These are phyloP conservation scores for Thermophis baileyi DNA, from an alignment of 2,113 vertebrate genomes.

Conservation along the genomic window DNA sequence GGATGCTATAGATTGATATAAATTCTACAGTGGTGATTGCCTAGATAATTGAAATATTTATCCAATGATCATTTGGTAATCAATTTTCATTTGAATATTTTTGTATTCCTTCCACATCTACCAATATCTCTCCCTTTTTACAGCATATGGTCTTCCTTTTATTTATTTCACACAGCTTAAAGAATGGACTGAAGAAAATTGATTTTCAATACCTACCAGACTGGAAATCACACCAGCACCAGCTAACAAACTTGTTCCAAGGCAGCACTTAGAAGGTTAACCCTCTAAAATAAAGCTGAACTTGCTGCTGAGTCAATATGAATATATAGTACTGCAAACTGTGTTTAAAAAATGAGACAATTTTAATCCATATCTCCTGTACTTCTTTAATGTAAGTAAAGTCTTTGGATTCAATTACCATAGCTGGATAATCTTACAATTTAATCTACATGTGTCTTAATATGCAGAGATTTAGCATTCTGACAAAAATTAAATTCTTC, in stretches of 20 bases:
- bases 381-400: neutral
- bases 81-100: neutral
- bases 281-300: neutral
- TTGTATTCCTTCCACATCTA: neutral
- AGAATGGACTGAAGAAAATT: neutral
- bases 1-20: neutral
- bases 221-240: neutral
- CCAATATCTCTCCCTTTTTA: neutral
- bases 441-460: neutral
- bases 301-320: neutral
- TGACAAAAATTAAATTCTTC: neutral
- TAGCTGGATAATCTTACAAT: neutral
- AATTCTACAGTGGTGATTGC: neutral
- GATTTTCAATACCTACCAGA: neutral
- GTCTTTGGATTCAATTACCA: neutral
- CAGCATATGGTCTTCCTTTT: neutral
- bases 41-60: neutral
- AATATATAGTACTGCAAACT: neutral
- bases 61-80: neutral
- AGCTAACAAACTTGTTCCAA: neutral
- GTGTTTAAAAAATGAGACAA: neutral
- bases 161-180: neutral
- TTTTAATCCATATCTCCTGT: neutral
- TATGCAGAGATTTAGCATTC: neutral
- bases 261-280: neutral